Percentiles rank a stretch among this genome's conserved stretches.
Evolutionary conservation across 2,113 vertebrate species (phyloP).

Genomic region (Nothobranchius kuhntae): DNA sequence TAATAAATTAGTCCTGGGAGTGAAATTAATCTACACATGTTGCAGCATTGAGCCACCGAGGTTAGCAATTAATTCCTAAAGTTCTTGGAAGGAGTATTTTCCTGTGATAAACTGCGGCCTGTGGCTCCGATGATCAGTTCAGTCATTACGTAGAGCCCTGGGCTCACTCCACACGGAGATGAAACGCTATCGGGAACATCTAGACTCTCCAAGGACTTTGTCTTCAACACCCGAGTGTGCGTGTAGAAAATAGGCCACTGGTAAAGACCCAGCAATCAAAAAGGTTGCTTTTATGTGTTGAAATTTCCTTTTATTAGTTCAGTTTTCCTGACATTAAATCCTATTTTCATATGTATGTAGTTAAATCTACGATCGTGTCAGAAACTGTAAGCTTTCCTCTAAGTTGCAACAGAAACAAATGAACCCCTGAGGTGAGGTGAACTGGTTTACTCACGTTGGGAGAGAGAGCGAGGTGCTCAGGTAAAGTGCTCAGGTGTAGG

Average conservation of each 20-base stretch:
- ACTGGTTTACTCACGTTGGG: not conserved
- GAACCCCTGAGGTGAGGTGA: not conserved
- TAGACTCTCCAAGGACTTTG: constrained; percentile 1
- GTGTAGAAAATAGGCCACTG: too few species aligned
- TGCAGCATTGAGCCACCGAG: constrained; percentile 30
- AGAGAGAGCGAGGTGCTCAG: not conserved
- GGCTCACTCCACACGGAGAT: constrained; percentile 9
- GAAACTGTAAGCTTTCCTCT: too few species aligned
- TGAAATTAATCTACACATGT: constrained; percentile 15
- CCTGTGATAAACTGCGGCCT: constrained; percentile 31
- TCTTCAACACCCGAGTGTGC: not conserved
- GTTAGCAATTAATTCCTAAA: constrained; percentile 36
- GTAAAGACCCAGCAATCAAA: too few species aligned
- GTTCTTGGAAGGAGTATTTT: constrained; percentile 36
- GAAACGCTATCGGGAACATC: constrained; percentile 18
- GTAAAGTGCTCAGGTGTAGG: not conserved
- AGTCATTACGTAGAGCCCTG: not conserved
- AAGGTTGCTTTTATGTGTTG: too few species aligned
- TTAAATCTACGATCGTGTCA: too few species aligned
- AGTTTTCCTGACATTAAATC: too few species aligned
- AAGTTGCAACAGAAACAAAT: too few species aligned
- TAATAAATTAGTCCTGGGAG: constrained; percentile 21
- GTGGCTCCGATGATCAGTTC: constrained; percentile 39
- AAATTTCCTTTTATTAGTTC: too few species aligned
- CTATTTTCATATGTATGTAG: too few species aligned